A percentile compares a stretch with the other conserved stretches of the same genome.
Evolutionary conservation across 2,113 vertebrate genomes (phyloP).

Genomic region (Hylia prasina): DNA sequence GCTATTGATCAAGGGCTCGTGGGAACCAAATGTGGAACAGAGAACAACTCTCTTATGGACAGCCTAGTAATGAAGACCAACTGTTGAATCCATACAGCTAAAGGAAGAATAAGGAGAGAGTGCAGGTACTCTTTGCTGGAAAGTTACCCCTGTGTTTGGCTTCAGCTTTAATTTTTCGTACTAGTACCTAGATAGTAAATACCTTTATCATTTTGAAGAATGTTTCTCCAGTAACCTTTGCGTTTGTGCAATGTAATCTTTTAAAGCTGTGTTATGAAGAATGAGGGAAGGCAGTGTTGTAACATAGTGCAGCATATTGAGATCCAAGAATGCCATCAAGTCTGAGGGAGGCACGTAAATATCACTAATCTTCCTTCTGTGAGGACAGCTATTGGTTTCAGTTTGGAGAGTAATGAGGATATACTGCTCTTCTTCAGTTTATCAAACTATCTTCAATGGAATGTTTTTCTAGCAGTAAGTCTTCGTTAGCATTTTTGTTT

Average conservation of each 20-base stretch:
- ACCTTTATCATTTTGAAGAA: background rate
- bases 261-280: background rate
- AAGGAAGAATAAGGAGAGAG: background rate
- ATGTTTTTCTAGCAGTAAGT: background rate
- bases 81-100: background rate
- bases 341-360: slow-evolving; percentile 13
- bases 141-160: background rate
- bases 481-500: background rate
- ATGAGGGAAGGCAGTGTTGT: background rate
- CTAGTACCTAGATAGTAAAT: background rate
- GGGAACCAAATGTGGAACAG: background rate
- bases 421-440: background rate
- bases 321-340: background rate
- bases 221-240: background rate
- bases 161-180: background rate
- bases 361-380: background rate
- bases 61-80: background rate
- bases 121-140: background rate
- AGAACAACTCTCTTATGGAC: background rate
- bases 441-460: background rate
- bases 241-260: background rate
- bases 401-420: background rate
- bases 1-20: background rate
- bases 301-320: background rate
- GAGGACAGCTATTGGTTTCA: slow-evolving; percentile 14